Evolutionary conservation across 2,113 vertebrate species (phyloP).

Genomic region (Sarotherodon lohbergeri): DNA sequence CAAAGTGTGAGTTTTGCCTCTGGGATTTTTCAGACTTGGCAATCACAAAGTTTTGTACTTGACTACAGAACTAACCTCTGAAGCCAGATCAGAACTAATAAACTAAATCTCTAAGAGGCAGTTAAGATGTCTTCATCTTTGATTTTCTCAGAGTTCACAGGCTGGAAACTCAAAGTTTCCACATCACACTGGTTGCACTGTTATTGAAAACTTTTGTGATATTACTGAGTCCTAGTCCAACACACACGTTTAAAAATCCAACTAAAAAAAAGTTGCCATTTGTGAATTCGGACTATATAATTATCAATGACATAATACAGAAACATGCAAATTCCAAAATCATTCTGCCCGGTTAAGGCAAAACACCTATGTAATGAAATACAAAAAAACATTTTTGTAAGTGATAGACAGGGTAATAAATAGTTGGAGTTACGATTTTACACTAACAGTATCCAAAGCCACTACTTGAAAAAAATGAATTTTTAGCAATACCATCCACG

Average conservation of each 20-base stretch:
- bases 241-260: accelerated
- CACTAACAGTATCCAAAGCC: neutral
- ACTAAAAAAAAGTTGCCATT: neutral
- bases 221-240: neutral
- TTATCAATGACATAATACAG: neutral
- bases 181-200: neutral
- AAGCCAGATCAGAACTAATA: neutral
- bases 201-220: neutral
- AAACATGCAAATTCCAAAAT: neutral
- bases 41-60: neutral
- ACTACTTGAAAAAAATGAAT: neutral
- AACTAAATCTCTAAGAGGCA: neutral
- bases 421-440: neutral
- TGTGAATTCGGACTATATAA: neutral
- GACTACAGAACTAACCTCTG: neutral
- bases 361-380: neutral
- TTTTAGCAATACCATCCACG: neutral
- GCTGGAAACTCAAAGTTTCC: neutral
- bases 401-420: neutral
- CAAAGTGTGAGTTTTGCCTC: neutral
- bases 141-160: neutral
- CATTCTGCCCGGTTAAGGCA: neutral
- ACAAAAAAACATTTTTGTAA: neutral
- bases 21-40: neutral
- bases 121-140: neutral